Evolutionary conservation across 1,140 invertebrate species (phyloP), one percentile per base, ranked within the genome.

Genomic region (Drosophila persimilis): DNA sequence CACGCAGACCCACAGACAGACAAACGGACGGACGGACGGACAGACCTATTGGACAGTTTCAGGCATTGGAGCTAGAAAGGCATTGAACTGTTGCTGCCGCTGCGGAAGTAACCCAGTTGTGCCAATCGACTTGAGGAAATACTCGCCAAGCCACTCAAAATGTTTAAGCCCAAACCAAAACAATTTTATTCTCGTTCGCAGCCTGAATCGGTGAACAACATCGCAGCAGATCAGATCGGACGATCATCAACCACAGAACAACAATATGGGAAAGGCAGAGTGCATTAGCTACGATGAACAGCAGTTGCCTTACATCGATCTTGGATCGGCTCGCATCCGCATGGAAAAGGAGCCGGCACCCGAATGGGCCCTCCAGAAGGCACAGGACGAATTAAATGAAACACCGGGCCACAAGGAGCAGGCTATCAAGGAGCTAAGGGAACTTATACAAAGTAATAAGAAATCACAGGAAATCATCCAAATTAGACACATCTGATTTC

Each of bases 351-450:
- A 92, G 31, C 78, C 92, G 20, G 81, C 93, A 6, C 91, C 89
- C 1, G 92, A 93, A 53, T 90, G 92, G 73, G 88, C 90, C 9
- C 80, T 92, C 13, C 92, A 93, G 56, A 92, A 94, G 44, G 95
- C 95, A 2, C 91, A 92, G 53, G 93, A 93, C 39, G 95, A 96
- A 89, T 90, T 96, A 1, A 89, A 95, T 46, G 95, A 96, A 78
- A 93, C 93, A 0, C 94, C 95, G 0, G 95, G 95, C 74, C 93
- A 93, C 61, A 92, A 94, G 0, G 92, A 94, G 73, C 90, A 93
- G 15, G 94, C 92, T 13, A 90, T 95, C n/a, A 91, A 88, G 61
- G 93, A 93, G 26, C 90, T 96, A 1, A 92, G 92, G 53, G 92
- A 94, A 75, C 90, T 95, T 1, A 72, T 91, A 48, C 65, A 89